phyloP scores from a whole-genome alignment of 92 coral and sea anemone genomes.

The Desmophyllum pertusum region DNA sequence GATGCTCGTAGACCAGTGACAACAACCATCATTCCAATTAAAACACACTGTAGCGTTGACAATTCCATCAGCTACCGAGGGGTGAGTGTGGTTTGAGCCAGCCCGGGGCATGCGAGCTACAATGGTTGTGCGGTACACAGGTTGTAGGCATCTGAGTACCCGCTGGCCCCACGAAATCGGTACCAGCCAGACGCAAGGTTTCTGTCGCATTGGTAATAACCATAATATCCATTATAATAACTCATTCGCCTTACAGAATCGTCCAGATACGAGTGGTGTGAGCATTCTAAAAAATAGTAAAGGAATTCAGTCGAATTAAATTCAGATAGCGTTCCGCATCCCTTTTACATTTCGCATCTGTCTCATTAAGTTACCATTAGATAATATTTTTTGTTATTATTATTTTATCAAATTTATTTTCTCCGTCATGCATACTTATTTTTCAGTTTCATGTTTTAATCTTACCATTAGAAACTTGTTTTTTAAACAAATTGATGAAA shows the following conservation, averaged over 20 bases:
- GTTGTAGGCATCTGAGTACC: slow-evolving; percentile 56
- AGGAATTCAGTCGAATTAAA: no score
- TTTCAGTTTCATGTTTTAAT: no score
- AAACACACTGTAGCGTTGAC: slow-evolving; percentile 51
- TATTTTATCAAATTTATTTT: no score
- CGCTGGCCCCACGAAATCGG: slow-evolving; percentile 55
- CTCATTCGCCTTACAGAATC: slow-evolving; percentile 17
- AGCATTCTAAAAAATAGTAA: neutral
- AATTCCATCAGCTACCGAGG: slow-evolving; percentile 41
- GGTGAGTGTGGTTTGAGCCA: slow-evolving; percentile 55
- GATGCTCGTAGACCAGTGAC: slow-evolving; percentile 32
- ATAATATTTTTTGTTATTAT: no score
- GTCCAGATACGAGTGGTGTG: neutral
- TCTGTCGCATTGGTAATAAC: slow-evolving; percentile 34
- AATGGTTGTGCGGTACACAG: slow-evolving; percentile 29
- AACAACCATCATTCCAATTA: slow-evolving; percentile 10
- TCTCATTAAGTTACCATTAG: no score
- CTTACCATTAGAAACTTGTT: no score
- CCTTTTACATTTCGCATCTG: no score
- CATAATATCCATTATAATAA: slow-evolving; percentile 15
- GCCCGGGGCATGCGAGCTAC: slow-evolving; percentile 54
- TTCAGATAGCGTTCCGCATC: no score
- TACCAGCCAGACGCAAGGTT: slow-evolving; percentile 50
- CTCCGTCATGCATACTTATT: no score
- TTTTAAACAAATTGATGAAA: no score